Evolutionary conservation across 2,797 vertebrate genomes (phyloP).

Genomic region (Bradypus variegatus): DNA sequence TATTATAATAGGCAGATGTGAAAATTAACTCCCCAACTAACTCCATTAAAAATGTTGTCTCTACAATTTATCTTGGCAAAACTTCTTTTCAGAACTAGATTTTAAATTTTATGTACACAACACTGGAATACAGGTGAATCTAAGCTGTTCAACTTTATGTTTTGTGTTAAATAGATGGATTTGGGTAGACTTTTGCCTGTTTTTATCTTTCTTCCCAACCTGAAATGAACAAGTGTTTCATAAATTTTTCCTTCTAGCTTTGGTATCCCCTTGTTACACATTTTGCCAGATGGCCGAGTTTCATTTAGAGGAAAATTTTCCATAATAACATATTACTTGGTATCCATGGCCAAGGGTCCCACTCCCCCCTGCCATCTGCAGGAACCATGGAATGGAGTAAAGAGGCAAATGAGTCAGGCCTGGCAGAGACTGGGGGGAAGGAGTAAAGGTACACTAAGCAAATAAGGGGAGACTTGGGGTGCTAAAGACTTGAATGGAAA

Average conservation of each 20-base stretch:
- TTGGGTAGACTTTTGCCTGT: neutral
- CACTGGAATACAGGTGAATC: neutral
- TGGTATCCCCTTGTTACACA: slow-evolving; percentile 46
- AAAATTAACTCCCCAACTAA: neutral
- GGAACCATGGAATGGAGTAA: slow-evolving; percentile 22
- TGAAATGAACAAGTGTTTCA: slow-evolving; percentile 49
- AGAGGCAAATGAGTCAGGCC: slow-evolving; percentile 40
- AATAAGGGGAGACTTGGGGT: neutral
- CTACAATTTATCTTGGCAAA: neutral
- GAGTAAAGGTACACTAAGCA: neutral
- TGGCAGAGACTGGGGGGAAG: neutral
- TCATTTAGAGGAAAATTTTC: slow-evolving; percentile 56
- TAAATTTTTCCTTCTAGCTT: slow-evolving; percentile 40
- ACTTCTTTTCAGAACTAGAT: neutral
- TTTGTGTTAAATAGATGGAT: neutral
- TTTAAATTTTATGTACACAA: neutral
- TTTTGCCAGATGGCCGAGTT: slow-evolving; percentile 58
- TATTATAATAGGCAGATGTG: neutral
- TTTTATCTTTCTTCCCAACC: slow-evolving; percentile 34
- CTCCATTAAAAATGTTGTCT: neutral
- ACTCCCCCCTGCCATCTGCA: slow-evolving; percentile 47
- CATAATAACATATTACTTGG: slow-evolving; percentile 45
- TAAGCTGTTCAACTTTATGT: neutral
- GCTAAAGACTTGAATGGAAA: neutral
- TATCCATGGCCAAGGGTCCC: slow-evolving; percentile 35